Conservation (phyloP, 1,140 invertebrate genomes). For the Achatina immaculata region DNA sequence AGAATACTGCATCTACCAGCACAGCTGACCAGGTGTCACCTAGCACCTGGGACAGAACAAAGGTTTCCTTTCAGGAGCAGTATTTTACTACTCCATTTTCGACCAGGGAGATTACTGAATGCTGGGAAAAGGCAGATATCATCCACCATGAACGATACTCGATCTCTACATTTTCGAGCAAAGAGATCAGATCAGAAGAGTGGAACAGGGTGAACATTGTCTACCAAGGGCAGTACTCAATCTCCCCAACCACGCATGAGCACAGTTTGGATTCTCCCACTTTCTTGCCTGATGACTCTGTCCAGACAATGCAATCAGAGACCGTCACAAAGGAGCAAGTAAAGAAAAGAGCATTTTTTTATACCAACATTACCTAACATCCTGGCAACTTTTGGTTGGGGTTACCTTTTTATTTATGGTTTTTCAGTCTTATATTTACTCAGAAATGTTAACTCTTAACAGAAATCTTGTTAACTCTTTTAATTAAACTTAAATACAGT, state of each 20-base stretch:
- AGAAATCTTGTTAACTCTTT: too few relatives aligned
- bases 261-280: background rate
- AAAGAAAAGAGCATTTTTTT: background rate
- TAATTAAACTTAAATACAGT: too few relatives aligned
- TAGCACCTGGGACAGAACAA: background rate
- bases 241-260: background rate
- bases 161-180: background rate
- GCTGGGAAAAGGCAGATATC: background rate
- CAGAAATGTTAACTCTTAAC: too few relatives aligned
- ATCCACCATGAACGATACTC: background rate
- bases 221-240: background rate
- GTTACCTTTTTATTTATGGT: too few relatives aligned
- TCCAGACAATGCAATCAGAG: background rate
- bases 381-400: too few relatives aligned
- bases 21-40: slow-evolving; percentile 49
- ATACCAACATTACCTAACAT: background rate
- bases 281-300: background rate
- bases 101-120: background rate
- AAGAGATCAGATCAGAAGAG: background rate
- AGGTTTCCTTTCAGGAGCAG: background rate
- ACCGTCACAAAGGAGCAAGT: background rate
- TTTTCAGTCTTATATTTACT: too few relatives aligned
- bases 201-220: background rate
- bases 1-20: slow-evolving; percentile 31
- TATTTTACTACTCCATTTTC: background rate